Conservation (phyloP, 1,140 invertebrate species). For the Diachasmimorpha longicaudata region DNA sequence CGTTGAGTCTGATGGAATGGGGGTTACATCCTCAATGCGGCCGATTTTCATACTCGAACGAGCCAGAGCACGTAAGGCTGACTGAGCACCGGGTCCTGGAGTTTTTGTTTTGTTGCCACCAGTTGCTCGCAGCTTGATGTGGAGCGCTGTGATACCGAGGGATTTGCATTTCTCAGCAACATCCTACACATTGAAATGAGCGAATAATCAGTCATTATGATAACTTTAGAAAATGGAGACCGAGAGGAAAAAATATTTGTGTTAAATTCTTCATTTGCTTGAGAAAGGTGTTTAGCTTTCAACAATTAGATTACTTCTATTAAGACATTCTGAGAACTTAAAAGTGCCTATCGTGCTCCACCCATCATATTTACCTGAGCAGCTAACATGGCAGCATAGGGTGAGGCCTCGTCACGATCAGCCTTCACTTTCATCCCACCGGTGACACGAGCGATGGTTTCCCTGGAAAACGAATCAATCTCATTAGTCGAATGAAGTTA, state of each 20-base stretch:
- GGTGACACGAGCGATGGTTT: conserved; percentile 98
- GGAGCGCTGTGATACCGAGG: conserved; percentile 95
- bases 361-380: conserved; percentile 77
- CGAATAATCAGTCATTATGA: not conserved
- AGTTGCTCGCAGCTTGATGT: conserved; percentile 97
- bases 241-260: too few species aligned
- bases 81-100: conserved; percentile 98
- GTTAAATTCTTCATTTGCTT: too few species aligned
- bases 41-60: conserved; percentile 99
- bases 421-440: conserved; percentile 99
- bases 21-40: conserved; percentile 99
- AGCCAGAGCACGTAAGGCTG: conserved; percentile 95
- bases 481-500: not conserved
- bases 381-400: conserved; percentile 99
- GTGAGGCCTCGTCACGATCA: conserved; percentile 99
- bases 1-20: conserved; percentile 98
- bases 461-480: conserved; percentile 65
- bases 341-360: not conserved
- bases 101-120: conserved; percentile 99
- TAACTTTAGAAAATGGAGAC: not conserved
- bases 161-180: conserved; percentile 98
- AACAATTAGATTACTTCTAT: too few species aligned
- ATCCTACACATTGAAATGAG: conserved; percentile 71
- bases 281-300: too few species aligned
- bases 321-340: not conserved